Conservation (phyloP, 2,888 invertebrate species). For the Oscheius sp. region DNA sequence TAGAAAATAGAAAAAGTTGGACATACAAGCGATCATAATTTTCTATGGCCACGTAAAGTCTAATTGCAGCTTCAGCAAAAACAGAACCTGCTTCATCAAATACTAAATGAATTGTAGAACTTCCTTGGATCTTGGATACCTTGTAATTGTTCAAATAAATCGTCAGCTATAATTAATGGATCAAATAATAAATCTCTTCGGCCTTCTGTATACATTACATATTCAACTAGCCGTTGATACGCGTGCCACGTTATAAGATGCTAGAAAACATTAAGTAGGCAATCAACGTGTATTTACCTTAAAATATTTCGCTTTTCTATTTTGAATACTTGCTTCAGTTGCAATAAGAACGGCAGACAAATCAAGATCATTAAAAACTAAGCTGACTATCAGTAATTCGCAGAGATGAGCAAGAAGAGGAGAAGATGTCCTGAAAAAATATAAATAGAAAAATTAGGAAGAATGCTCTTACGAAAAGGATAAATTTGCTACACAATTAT, state of each 20-base stretch:
- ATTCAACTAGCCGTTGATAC: neutral
- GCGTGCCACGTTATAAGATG: neutral
- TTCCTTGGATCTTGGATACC: too few species aligned
- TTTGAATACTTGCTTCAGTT: neutral
- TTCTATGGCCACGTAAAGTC: neutral
- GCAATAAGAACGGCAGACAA: neutral
- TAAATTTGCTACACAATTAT: neutral
- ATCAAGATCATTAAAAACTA: neutral
- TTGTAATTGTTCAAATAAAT: conserved; percentile 1
- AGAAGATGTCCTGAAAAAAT: neutral
- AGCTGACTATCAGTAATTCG: neutral
- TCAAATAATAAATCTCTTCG: neutral
- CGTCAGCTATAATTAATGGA: neutral
- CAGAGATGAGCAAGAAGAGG: conserved; percentile 4
- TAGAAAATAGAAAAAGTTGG: neutral
- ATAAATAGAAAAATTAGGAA: neutral
- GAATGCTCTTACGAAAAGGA: neutral
- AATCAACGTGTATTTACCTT: neutral
- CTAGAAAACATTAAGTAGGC: neutral
- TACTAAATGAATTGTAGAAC: neutral
- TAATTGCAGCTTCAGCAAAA: conserved; percentile 11
- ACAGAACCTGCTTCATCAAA: neutral
- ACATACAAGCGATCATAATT: conserved; percentile 1
- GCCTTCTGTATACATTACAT: neutral
- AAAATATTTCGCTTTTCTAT: neutral